Conservation (phyloP, 2,888 invertebrate species). For the Trypoxylon attenuatum region DNA sequence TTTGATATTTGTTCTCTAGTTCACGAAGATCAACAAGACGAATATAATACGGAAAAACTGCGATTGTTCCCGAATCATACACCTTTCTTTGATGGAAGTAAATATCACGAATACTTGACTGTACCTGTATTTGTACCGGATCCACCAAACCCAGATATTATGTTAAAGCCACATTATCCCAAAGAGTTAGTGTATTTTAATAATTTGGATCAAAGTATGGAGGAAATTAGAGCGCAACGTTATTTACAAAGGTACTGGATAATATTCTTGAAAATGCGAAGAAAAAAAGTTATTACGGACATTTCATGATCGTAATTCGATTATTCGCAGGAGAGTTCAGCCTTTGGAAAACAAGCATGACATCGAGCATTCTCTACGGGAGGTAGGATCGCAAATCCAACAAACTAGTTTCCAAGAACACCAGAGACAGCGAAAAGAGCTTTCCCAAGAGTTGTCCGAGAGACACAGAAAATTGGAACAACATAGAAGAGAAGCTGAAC, state of each 20-base stretch:
- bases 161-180: constrained; percentile 68
- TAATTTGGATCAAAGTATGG: constrained; percentile 84
- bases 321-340: constrained; percentile 22
- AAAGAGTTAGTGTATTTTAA: constrained; percentile 77
- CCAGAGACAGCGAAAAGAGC: constrained; percentile 51
- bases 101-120: constrained; percentile 58
- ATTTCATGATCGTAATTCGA: too few relatives aligned
- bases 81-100: constrained; percentile 65
- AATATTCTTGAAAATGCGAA: neutral
- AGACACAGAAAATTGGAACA: constrained; percentile 44
- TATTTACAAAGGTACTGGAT: constrained; percentile 73
- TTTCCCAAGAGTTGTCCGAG: constrained; percentile 50
- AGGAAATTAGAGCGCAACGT: constrained; percentile 83
- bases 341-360: constrained; percentile 31
- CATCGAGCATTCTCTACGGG: constrained; percentile 22
- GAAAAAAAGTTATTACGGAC: too few relatives aligned
- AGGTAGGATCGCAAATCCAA: constrained; percentile 23
- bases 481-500: constrained; percentile 46
- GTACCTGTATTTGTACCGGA: constrained; percentile 67
- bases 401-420: constrained; percentile 46
- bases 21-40: constrained; percentile 78
- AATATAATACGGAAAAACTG: constrained; percentile 60
- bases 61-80: constrained; percentile 68
- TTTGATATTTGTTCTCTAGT: constrained; percentile 71
- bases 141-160: constrained; percentile 61